Evolutionary conservation across 1,140 invertebrate genomes (phyloP).

Genomic region (Bombus vancouverensis): DNA sequence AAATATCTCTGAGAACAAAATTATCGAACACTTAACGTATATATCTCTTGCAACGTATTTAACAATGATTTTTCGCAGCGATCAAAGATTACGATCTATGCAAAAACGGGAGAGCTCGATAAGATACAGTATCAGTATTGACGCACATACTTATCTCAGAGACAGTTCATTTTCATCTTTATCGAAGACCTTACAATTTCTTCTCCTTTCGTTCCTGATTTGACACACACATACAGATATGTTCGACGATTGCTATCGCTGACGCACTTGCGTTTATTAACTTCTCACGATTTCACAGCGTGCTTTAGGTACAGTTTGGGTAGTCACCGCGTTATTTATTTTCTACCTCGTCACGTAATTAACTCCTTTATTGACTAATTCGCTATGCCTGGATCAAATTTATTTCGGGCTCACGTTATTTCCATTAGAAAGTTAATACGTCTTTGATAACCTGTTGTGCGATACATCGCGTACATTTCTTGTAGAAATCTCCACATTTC

Average conservation of each 20-base stretch:
- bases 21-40: not conserved
- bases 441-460: not conserved
- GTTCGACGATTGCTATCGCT: constrained; percentile 53
- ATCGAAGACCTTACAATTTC: not conserved
- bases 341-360: not conserved
- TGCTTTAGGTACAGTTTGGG: constrained; percentile 2
- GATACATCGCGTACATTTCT: not conserved
- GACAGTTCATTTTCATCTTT: constrained; percentile 22
- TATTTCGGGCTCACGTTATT: not conserved
- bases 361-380: not conserved
- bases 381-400: no score
- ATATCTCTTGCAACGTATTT: not conserved
- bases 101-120: constrained; percentile 49
- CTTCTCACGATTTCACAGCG: constrained; percentile 3
- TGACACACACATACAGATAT: not conserved
- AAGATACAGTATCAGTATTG: constrained; percentile 69
- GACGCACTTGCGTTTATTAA: constrained; percentile 54
- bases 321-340: not conserved
- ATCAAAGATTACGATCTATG: constrained; percentile 39
- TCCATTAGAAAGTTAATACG: not conserved
- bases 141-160: constrained; percentile 63
- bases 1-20: not conserved
- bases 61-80: not conserved
- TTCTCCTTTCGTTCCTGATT: constrained; percentile 29
- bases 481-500: not conserved